phyloP scores from a whole-genome alignment of 2,888 invertebrate species.

The Patella depressa region DNA sequence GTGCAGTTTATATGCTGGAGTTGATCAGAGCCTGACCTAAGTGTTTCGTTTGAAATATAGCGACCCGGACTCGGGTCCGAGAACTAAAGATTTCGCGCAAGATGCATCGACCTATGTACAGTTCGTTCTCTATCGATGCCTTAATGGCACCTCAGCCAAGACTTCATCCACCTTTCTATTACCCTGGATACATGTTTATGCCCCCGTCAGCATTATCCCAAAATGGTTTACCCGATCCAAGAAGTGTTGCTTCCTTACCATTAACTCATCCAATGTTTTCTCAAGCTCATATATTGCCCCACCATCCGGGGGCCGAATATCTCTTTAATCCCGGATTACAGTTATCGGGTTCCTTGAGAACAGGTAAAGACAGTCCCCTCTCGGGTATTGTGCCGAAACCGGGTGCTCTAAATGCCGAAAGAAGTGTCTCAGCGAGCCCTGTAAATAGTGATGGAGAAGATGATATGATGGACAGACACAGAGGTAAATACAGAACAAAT shows the following conservation, averaged over 20 bases:
- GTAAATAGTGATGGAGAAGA: constrained; percentile 17
- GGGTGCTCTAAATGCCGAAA: constrained; percentile 17
- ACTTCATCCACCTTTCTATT: constrained; percentile 44
- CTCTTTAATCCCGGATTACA: not conserved
- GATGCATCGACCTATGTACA: constrained; percentile 48
- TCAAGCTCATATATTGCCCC: constrained; percentile 18
- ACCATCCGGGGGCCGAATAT: not conserved
- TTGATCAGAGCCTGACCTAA: no score
- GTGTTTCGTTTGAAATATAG: no score
- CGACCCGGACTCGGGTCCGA: no score
- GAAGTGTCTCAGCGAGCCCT: constrained; percentile 9
- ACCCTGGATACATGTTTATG: constrained; percentile 50
- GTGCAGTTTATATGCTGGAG: no score
- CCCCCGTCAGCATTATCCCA: constrained; percentile 37
- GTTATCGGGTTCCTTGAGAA: not conserved
- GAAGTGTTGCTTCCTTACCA: constrained; percentile 11
- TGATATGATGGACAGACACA: not conserved
- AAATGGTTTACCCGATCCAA: constrained; percentile 23
- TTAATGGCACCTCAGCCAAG: constrained; percentile 48
- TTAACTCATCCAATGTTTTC: constrained; percentile 22
- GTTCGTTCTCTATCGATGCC: constrained; percentile 56
- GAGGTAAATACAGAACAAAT: not conserved
- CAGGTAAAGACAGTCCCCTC: not conserved
- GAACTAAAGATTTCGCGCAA: no score
- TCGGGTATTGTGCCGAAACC: constrained; percentile 4